Conservation (phyloP, 2,888 invertebrate species). For the Gymnocheta viridis region DNA sequence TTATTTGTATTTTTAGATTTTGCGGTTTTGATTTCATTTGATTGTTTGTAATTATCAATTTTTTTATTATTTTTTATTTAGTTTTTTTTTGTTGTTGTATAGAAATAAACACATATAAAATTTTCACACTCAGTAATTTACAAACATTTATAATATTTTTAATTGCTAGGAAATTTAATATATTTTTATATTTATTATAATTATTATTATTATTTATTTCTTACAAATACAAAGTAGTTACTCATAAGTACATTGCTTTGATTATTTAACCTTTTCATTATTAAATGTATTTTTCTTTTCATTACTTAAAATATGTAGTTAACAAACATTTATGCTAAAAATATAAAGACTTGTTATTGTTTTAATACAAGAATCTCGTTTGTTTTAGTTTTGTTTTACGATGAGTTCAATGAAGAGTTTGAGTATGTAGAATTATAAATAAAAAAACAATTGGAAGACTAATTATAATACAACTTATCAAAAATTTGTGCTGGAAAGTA, state of each 20-base stretch:
- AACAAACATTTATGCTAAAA: conserved; percentile 46
- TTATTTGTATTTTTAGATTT: conserved; percentile 37
- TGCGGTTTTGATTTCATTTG: conserved; percentile 43
- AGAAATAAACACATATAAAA: conserved; percentile 70
- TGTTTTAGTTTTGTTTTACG: neutral
- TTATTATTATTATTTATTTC: conserved; percentile 32
- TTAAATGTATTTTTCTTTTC: neutral
- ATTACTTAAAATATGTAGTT: conserved; percentile 34
- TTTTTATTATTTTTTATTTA: conserved; percentile 6
- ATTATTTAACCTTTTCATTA: conserved; percentile 36
- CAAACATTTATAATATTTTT: conserved; percentile 62
- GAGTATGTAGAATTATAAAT: neutral
- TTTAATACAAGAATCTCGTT: neutral
- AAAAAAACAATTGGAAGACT: neutral
- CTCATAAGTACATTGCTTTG: conserved; percentile 72
- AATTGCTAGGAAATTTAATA: conserved; percentile 33
- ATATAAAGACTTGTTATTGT: neutral
- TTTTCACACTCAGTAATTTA: conserved; percentile 64
- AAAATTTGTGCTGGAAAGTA: neutral
- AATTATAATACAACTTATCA: neutral
- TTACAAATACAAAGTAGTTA: conserved; percentile 69
- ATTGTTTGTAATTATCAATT: conserved; percentile 7
- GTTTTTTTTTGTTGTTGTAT: conserved; percentile 24
- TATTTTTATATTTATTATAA: neutral
- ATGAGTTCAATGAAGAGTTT: neutral